Conservation (phyloP, 1,140 invertebrate genomes). For the Panulirus ornatus region DNA sequence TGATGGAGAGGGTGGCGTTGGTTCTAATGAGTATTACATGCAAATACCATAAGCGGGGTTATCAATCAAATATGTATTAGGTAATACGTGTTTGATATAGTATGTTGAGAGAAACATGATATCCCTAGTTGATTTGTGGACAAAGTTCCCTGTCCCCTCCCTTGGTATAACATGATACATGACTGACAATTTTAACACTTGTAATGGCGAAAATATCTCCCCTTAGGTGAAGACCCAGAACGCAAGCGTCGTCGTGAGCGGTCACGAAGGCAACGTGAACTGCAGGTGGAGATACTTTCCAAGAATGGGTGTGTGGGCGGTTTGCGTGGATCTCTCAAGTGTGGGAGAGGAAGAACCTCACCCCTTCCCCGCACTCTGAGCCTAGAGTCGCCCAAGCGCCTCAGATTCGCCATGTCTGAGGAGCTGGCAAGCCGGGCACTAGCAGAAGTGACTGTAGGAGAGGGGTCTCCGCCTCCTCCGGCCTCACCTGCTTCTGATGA, state of each 20-base stretch:
- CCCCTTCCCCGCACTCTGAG: constrained; percentile 83
- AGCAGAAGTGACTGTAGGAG: not conserved
- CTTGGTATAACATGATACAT: too few relatives aligned
- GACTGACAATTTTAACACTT: too few relatives aligned
- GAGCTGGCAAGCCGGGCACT: constrained; percentile 14
- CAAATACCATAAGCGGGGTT: too few relatives aligned
- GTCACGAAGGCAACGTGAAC: constrained; percentile 40
- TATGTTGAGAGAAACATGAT: too few relatives aligned
- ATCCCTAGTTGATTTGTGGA: not conserved
- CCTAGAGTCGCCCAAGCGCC: constrained; percentile 88
- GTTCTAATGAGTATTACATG: too few relatives aligned
- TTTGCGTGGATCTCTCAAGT: constrained; percentile 85
- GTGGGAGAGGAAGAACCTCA: constrained; percentile 56
- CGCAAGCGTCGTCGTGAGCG: constrained; percentile 42
- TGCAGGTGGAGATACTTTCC: constrained; percentile 7
- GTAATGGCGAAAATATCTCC: too few relatives aligned
- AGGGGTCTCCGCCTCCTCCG: not conserved
- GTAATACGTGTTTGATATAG: too few relatives aligned
- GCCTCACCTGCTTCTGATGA: constrained; percentile 57
- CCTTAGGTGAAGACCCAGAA: constrained; percentile 58
- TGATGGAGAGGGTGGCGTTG: too few relatives aligned
- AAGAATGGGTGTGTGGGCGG: constrained; percentile 58
- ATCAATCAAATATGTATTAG: too few relatives aligned
- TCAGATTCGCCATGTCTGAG: constrained; percentile 83
- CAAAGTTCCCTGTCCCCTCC: not conserved